phyloP scores from a whole-genome alignment of 2,888 invertebrate species.

The Clusia tigrina region DNA sequence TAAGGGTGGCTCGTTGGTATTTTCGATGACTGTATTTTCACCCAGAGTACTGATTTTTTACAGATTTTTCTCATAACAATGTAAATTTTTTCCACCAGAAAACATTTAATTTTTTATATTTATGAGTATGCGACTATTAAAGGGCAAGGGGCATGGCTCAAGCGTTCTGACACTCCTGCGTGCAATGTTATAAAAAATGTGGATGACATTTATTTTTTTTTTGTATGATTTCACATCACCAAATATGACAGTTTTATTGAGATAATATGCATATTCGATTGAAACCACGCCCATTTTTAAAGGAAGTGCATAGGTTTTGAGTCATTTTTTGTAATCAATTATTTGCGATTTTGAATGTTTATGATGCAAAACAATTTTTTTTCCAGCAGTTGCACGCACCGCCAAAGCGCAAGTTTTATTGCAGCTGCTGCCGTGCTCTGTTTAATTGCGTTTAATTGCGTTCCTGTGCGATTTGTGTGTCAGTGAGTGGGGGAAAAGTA shows the following conservation, averaged over 20 bases:
- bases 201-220: background rate
- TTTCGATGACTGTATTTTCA: too few relatives aligned
- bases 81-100: too few relatives aligned
- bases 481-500: background rate
- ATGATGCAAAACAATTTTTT: slow-evolving; percentile 19
- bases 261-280: slow-evolving; percentile 42
- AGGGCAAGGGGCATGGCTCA: too few relatives aligned
- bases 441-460: slow-evolving; percentile 4
- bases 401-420: background rate
- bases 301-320: background rate
- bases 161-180: background rate
- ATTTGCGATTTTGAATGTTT: slow-evolving; percentile 9
- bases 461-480: too few relatives aligned
- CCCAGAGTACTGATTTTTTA: too few relatives aligned
- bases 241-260: slow-evolving; percentile 12
- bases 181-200: background rate
- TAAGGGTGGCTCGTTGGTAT: too few relatives aligned
- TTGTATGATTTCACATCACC: background rate
- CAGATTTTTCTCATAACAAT: too few relatives aligned
- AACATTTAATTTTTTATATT: too few relatives aligned
- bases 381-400: background rate
- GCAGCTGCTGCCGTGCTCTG: background rate
- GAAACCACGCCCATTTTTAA: slow-evolving; percentile 34
- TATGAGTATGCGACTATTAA: too few relatives aligned
- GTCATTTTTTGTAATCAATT: background rate